Evolutionary conservation across 2,797 vertebrate species (phyloP), one percentile per base, ranked within the genome.

Genomic region (Malurus leucopterus): DNA sequence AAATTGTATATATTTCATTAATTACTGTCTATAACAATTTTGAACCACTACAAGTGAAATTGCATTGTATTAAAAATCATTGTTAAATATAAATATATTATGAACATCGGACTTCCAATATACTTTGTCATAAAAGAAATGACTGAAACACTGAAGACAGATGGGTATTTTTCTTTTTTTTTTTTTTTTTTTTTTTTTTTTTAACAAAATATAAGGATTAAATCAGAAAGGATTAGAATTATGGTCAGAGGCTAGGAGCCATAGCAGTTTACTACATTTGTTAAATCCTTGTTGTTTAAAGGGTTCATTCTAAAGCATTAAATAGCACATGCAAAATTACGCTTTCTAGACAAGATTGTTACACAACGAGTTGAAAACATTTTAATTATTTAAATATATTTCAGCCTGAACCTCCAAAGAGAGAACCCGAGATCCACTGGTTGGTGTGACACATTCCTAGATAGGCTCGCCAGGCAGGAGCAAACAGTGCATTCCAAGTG

Each of bases 371-470:
- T 32, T 68, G 46, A 5, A 73, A 65, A 34, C 6, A 51, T 32
- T 72, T 89, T 50, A 43, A 51, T 58, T 67, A 73, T 26, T 57
- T 24, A n/a, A 43, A 2, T 57, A 40, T 11, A 57, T 65, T 81
- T 74, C 38, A 41, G 43, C 19, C 6, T 23, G 59, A 47, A 32
- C 11, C 29, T 38, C 27, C n/a, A 32, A 49, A 61, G 14, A 73
- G 13, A 67, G 50, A 69, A 69, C 13, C 7, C 30, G 20, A 46
- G 30, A 49, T 55, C 6, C 6, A 7, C 18, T 61, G 18, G 9
- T 29, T 57, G 23, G 18, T 1, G 0, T 6, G 30, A 26, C 11
- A 23, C 1, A 2, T 20, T 15, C 29, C 41, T 44, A 7, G 23
- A 49, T 0, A 22, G 16, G 20, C 32, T 44, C 29, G 57, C 23